These are phyloP conservation scores for Sepiola atlantica DNA, from an alignment of 2,888 invertebrate species.

Conservation along the genomic window DNA sequence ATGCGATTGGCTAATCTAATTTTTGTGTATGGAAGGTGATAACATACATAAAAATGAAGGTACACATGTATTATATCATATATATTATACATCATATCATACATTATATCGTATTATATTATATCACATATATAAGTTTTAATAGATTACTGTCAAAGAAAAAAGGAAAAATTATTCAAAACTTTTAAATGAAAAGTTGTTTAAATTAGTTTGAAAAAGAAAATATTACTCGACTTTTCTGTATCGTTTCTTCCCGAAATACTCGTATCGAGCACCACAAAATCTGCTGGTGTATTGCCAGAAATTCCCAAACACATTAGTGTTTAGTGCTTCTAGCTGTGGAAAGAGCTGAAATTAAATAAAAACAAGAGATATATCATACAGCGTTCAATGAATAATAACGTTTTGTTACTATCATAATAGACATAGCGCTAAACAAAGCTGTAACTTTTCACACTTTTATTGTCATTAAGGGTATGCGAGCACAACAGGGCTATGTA, in stretches of 20 bases:
- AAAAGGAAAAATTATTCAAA: not conserved
- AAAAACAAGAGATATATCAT: not conserved
- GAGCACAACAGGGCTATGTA: too few relatives aligned
- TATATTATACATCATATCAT: too few relatives aligned
- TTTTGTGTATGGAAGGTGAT: too few relatives aligned
- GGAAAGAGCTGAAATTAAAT: slow-evolving; percentile 66
- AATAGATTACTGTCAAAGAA: not conserved
- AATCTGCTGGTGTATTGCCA: slow-evolving; percentile 67
- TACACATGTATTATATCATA: too few relatives aligned
- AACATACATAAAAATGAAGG: too few relatives aligned
- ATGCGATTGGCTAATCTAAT: too few relatives aligned
- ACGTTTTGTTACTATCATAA: too few relatives aligned
- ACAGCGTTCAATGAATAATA: not conserved
- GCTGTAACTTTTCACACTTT: too few relatives aligned
- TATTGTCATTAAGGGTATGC: too few relatives aligned
- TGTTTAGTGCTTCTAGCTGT: slow-evolving; percentile 69
- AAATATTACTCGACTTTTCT: slow-evolving; percentile 68
- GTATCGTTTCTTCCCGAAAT: slow-evolving; percentile 62
- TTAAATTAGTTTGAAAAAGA: not conserved
- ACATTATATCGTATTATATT: too few relatives aligned
- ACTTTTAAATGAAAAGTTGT: not conserved
- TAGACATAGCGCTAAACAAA: too few relatives aligned
- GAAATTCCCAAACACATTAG: slow-evolving; percentile 68
- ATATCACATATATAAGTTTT: too few relatives aligned
- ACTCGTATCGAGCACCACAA: slow-evolving; percentile 68